Conservation (phyloP, 1,140 invertebrate species). For the Bombus consobrinus region DNA sequence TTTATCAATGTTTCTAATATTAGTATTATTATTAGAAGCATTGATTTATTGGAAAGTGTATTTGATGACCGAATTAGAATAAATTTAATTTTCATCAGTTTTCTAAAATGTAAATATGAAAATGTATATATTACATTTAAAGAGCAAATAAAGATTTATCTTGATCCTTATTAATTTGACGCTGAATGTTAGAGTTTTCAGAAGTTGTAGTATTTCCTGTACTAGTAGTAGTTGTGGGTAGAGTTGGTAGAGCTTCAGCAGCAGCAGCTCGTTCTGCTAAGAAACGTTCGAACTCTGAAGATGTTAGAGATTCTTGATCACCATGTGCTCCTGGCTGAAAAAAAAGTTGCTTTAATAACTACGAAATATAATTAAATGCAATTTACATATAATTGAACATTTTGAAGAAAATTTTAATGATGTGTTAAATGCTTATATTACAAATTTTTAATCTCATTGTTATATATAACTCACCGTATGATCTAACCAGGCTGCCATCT, state of each 20-base stretch:
- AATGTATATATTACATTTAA: slow-evolving; percentile 73
- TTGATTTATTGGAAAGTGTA: slow-evolving; percentile 41
- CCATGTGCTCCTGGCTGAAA: slow-evolving; percentile 72
- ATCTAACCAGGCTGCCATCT: slow-evolving; percentile 96
- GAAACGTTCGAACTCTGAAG: slow-evolving; percentile 96
- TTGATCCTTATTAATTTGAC: slow-evolving; percentile 80
- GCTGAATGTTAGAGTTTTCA: slow-evolving; percentile 72
- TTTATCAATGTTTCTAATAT: slow-evolving; percentile 46
- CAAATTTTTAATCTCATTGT: neutral
- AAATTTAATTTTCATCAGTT: slow-evolving; percentile 37
- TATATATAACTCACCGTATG: slow-evolving; percentile 83
- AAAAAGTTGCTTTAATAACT: neutral
- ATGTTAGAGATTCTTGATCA: slow-evolving; percentile 87
- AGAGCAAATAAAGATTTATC: slow-evolving; percentile 82
- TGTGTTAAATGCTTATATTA: neutral
- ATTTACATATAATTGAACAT: neutral
- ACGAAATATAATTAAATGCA: neutral
- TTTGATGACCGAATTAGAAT: slow-evolving; percentile 27
- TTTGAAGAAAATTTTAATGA: slow-evolving; percentile 16
- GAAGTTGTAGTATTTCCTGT: slow-evolving; percentile 68
- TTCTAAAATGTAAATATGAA: slow-evolving; percentile 23
- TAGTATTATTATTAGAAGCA: slow-evolving; percentile 38
- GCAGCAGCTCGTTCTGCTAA: slow-evolving; percentile 94
- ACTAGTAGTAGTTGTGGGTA: slow-evolving; percentile 68
- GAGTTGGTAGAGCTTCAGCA: slow-evolving; percentile 86